phyloP scores from a whole-genome alignment of 2,797 vertebrate genomes.

The Acrossocheilus fasciatus region DNA sequence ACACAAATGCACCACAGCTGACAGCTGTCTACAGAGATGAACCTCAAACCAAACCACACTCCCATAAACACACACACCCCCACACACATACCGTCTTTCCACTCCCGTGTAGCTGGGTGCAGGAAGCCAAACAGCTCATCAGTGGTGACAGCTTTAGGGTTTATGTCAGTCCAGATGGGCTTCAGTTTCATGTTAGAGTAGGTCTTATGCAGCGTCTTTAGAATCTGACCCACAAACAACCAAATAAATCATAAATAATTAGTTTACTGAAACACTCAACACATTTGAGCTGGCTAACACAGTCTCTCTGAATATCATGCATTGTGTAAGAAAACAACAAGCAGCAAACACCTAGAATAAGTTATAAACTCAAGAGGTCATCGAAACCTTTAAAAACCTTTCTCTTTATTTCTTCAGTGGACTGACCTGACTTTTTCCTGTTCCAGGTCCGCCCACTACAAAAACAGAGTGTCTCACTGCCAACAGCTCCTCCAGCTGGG shows the following conservation, averaged over 20 bases:
- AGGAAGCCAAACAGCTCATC: conserved; percentile 82
- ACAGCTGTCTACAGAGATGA: conserved; percentile 31
- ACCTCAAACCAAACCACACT: conserved; percentile 11
- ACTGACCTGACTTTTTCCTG: conserved; percentile 81
- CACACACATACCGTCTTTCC: conserved; percentile 81
- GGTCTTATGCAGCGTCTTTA: conserved; percentile 79
- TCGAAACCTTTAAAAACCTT: background rate
- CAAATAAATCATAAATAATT: background rate
- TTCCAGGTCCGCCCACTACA: conserved; percentile 80
- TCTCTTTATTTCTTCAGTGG: background rate
- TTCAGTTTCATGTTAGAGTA: conserved; percentile 80
- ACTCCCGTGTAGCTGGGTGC: conserved; percentile 80
- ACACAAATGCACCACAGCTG: background rate
- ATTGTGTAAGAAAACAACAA: background rate
- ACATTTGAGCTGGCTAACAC: background rate
- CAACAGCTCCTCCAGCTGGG: conserved; percentile 80
- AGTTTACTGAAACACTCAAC: background rate
- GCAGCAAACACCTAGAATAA: background rate
- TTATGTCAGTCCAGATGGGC: conserved; percentile 79
- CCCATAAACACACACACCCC: conserved; percentile 10
- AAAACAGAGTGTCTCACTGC: conserved; percentile 81
- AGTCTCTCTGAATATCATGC: background rate
- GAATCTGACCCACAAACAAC: conserved; percentile 67
- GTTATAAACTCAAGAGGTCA: background rate
- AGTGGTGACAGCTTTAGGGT: conserved; percentile 83